Percentiles rank a stretch among this genome's conserved stretches.
These are phyloP conservation scores for Helicoverpa zea DNA, from an alignment of 1,140 invertebrate species.

Conservation along the genomic window DNA sequence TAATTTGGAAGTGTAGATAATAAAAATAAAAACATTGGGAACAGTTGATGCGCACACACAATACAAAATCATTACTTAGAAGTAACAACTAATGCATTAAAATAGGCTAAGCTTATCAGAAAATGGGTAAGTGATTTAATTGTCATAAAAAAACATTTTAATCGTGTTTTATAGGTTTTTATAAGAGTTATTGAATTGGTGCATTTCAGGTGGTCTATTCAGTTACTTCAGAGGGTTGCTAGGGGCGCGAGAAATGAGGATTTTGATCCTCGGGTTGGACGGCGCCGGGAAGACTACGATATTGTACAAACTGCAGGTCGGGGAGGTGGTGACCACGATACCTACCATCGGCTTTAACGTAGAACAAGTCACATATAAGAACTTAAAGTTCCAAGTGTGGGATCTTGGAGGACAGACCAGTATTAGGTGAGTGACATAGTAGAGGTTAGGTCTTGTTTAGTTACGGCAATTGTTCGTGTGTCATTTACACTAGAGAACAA, in stretches of 20 bases:
- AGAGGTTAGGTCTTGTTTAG: constrained; percentile 58
- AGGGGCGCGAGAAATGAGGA: constrained; percentile 98
- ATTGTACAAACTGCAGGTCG: constrained; percentile 99
- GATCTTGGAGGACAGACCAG: constrained; percentile 99
- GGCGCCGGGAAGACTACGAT: constrained; percentile 99
- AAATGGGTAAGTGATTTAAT: constrained; percentile 78
- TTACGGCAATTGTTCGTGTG: constrained; percentile 35
- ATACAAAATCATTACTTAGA: constrained; percentile 69
- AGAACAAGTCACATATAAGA: constrained; percentile 98
- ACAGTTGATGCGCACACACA: constrained; percentile 63
- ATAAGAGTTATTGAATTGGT: not conserved
- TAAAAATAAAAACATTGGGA: constrained; percentile 49
- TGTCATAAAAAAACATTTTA: constrained; percentile 50
- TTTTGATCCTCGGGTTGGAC: constrained; percentile 98
- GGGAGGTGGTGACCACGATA: constrained; percentile 99
- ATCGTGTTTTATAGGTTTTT: not conserved
- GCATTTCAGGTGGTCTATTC: constrained; percentile 94
- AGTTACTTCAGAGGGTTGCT: constrained; percentile 98
- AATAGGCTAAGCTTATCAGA: constrained; percentile 74
- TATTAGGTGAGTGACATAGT: constrained; percentile 86
- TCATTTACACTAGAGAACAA: not conserved
- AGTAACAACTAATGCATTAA: constrained; percentile 75
- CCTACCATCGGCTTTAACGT: constrained; percentile 99
- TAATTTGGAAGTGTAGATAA: constrained; percentile 51
- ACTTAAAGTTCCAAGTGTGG: constrained; percentile 99